A percentile compares a stretch with the other conserved stretches of the same genome.
Conservation (phyloP, 53 echinoderm and acorn worm genomes). For the Luidia sarsii region DNA sequence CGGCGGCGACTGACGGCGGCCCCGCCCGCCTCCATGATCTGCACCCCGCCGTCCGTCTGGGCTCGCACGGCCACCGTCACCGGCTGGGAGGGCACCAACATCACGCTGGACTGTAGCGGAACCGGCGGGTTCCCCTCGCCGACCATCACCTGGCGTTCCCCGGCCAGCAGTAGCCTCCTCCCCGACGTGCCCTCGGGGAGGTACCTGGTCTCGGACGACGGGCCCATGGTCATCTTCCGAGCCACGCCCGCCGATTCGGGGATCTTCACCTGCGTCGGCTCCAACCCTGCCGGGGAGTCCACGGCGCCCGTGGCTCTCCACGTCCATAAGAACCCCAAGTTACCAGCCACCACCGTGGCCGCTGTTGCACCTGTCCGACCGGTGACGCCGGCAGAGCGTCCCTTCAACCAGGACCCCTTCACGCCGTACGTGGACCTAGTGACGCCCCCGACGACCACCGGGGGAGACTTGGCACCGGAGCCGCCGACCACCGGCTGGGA, state of each 20-base stretch:
- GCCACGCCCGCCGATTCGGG: conserved; percentile 71
- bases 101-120: conserved; percentile 69
- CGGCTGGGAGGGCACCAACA: conserved; percentile 47
- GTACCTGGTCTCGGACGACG: conserved; percentile 68
- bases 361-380: no score
- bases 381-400: no score
- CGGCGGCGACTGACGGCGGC: conserved; percentile 70
- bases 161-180: conserved; percentile 11
- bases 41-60: conserved; percentile 64
- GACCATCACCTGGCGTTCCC: conserved; percentile 67
- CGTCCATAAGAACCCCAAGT: conserved; percentile 39
- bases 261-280: conserved; percentile 72
- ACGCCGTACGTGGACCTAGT: conserved; percentile 4
- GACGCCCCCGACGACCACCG: conserved; percentile 20
- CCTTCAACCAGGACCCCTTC: not conserved
- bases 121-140: conserved; percentile 78
- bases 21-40: conserved; percentile 48
- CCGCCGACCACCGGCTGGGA: conserved; percentile 9
- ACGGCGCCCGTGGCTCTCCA: conserved; percentile 33
- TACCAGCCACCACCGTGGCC: conserved; percentile 9
- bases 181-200: conserved; percentile 32
- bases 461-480: not conserved
- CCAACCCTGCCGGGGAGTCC: conserved; percentile 84
- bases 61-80: conserved; percentile 11
- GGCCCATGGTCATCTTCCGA: conserved; percentile 63